Conservation (phyloP, 2,888 invertebrate species). For the Lobophora halterata region DNA sequence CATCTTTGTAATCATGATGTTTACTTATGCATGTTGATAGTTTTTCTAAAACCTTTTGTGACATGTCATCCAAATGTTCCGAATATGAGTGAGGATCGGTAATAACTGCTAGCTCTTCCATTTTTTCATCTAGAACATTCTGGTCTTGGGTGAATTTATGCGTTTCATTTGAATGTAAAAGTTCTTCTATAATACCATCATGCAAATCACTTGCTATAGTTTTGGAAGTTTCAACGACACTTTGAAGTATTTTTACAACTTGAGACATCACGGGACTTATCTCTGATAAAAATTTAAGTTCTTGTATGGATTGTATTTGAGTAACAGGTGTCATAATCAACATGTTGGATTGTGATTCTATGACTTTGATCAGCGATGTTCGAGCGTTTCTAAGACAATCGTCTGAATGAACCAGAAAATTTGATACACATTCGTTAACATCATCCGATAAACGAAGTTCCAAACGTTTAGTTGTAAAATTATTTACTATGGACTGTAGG, state of each 20-base stretch:
- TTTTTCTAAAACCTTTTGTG: slow-evolving; percentile 39
- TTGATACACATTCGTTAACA: slow-evolving; percentile 40
- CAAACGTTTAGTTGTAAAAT: slow-evolving; percentile 46
- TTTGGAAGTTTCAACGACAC: slow-evolving; percentile 37
- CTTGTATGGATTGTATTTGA: slow-evolving; percentile 40
- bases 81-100: slow-evolving; percentile 36
- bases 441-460: slow-evolving; percentile 46
- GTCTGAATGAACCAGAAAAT: slow-evolving; percentile 50
- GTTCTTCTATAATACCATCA: slow-evolving; percentile 39
- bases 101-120: slow-evolving; percentile 41
- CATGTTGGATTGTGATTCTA: slow-evolving; percentile 50
- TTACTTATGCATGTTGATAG: slow-evolving; percentile 46
- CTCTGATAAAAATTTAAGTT: slow-evolving; percentile 29
- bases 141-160: slow-evolving; percentile 27
- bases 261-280: slow-evolving; percentile 33
- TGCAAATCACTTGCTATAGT: slow-evolving; percentile 38
- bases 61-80: slow-evolving; percentile 24
- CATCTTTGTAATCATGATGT: slow-evolving; percentile 55
- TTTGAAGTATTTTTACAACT: slow-evolving; percentile 34
- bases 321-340: slow-evolving; percentile 46
- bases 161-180: slow-evolving; percentile 31
- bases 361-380: slow-evolving; percentile 46
- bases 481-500: slow-evolving; percentile 45
- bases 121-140: slow-evolving; percentile 32
- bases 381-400: slow-evolving; percentile 49